Base-by-base conservation (phyloP, 2,113 vertebrate genomes). In the Proteles cristata region DNA sequence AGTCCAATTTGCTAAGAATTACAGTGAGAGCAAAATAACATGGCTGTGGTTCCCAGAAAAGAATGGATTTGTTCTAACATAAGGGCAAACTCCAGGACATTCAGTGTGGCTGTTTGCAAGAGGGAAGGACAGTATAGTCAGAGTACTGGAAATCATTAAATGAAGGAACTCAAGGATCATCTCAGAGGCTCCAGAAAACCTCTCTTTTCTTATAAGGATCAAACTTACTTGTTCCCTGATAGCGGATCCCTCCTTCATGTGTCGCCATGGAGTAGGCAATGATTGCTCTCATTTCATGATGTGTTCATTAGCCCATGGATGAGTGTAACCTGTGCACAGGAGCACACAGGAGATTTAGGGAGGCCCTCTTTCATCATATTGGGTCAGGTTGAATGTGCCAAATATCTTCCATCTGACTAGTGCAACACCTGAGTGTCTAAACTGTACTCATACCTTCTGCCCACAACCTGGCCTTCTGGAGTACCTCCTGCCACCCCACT, bases 271-370 rank as follows among this genome's bases (percentile, higher is more conserved):
- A n/a, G 26, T 45, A 43, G 39, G 28, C 6, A 6, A 26, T 15
- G 17, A 10, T 3, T 50, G 16, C 1, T 81, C 7, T n/a, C 3
- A 23, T 11, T 35, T 0, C 31, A 5, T 9, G 19, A 26, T n/a
- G 10, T 26, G 5, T 12, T 3, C 1, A 23, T 8, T 1, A n/a
- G 61, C 5, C 68, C 58, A 71, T 25, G 43, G 39, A 26, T 11
- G 1, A 5, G 2, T n/a, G 9, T 48, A 21, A n/a, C 35, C 10
- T 28, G 0, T 17, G 39, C 0, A 0, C 4, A n/a, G 5, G 5
- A 16, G 17, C 8, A 45, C n/a, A 35, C 58, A 7, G 82, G 25
- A 61, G 48, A 48, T 26, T 35, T 7, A 58, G 35, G 45, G 26
- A n/a, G 45, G 43, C 12, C 0, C 7, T 45, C 65, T 69, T 12